These are phyloP conservation scores for Pseudomyrmex concolor DNA, from an alignment of 1,140 invertebrate species.

Conservation along the genomic window DNA sequence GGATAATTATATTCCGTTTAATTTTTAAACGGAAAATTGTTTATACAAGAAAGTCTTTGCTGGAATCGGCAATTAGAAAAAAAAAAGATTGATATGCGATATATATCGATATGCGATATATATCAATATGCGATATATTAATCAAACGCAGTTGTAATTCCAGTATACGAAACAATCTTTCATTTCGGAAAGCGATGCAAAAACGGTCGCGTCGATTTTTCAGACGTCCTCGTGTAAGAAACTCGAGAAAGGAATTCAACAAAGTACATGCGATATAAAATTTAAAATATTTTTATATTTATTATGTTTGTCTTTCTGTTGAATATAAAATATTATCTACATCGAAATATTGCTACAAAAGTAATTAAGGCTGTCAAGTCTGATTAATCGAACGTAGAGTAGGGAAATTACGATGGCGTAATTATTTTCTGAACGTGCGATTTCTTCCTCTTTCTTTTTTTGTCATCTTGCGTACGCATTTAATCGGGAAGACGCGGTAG, in stretches of 20 bases:
- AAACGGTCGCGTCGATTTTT: not conserved
- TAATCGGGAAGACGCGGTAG: slow-evolving; percentile 64
- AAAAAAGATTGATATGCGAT: too few relatives aligned
- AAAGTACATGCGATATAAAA: not conserved
- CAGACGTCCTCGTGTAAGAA: not conserved
- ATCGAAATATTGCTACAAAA: slow-evolving; percentile 26
- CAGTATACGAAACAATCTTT: too few relatives aligned
- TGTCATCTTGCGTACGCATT: slow-evolving; percentile 34
- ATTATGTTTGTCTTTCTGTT: not conserved
- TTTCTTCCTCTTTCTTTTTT: not conserved
- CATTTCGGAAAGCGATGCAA: too few relatives aligned
- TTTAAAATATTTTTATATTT: not conserved
- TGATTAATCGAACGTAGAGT: slow-evolving; percentile 42
- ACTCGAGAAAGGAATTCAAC: not conserved
- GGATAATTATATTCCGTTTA: too few relatives aligned
- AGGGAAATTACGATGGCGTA: slow-evolving; percentile 12
- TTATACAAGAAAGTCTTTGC: too few relatives aligned
- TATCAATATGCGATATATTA: too few relatives aligned
- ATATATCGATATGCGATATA: too few relatives aligned
- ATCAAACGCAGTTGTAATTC: too few relatives aligned
- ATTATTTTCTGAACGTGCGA: slow-evolving; percentile 37
- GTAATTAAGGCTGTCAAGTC: not conserved
- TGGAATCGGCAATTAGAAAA: too few relatives aligned
- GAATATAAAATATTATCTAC: not conserved
- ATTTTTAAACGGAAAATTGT: too few relatives aligned